A percentile compares a stretch with the other conserved stretches of the same genome.
These are phyloP conservation scores for Ciconia maguari DNA, from an alignment of 2,113 vertebrate species.

Conservation along the genomic window DNA sequence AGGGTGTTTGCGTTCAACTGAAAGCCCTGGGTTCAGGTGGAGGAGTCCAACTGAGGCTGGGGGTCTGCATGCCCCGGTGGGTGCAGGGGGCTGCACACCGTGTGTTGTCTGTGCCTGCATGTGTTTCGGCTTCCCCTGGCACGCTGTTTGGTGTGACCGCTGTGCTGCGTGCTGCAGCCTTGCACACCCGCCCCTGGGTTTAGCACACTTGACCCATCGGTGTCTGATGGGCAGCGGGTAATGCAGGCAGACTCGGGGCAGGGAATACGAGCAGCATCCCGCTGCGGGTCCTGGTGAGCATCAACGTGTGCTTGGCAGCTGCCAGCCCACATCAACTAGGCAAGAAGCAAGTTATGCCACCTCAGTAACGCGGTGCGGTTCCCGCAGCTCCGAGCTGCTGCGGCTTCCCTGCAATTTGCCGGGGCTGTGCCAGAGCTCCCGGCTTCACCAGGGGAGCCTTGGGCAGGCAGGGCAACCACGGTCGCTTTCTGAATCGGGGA, in stretches of 20 bases:
- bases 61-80: background rate
- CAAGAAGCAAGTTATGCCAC: background rate
- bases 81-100: fast-evolving
- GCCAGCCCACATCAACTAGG: background rate
- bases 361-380: background rate
- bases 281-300: background rate
- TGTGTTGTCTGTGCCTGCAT: background rate
- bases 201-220: fast-evolving
- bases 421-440: background rate
- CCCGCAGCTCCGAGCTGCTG: background rate
- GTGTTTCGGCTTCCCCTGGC: fast-evolving
- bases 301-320: fast-evolving
- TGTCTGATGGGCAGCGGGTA: background rate
- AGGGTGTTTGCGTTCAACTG: background rate
- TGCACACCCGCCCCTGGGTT: background rate
- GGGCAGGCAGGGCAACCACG: background rate
- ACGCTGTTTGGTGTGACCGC: fast-evolving
- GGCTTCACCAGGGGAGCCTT: background rate
- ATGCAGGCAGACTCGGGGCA: background rate
- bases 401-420: background rate
- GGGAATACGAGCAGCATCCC: background rate
- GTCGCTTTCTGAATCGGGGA: background rate
- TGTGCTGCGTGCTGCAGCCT: background rate
- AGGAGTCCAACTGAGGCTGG: background rate
- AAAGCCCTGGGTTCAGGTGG: background rate